These are phyloP conservation scores for Nothocercus nigrocapillus DNA, from an alignment of 2,113 vertebrate genomes.

Conservation along the genomic window DNA sequence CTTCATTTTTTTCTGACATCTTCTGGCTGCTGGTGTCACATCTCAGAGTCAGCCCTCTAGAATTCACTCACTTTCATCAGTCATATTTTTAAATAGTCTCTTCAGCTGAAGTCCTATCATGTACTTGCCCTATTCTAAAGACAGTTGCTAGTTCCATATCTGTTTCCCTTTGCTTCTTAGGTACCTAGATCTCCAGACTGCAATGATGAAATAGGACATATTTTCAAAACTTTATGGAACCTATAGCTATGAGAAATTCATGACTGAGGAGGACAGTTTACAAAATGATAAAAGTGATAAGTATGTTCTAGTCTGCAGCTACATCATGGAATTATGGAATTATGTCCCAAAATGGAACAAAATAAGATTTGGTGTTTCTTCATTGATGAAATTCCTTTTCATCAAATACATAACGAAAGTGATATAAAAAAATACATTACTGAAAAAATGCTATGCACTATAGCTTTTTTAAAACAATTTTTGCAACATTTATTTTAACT, in stretches of 20 bases:
- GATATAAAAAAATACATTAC: not conserved
- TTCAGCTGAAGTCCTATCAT: not conserved
- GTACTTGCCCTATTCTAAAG: slow-evolving; percentile 17
- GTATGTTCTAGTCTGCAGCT: not conserved
- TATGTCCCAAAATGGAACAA: not conserved
- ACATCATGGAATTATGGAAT: not conserved
- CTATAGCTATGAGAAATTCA: not conserved
- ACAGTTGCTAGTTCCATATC: not conserved
- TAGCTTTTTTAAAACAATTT: not conserved
- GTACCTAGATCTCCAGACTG: not conserved
- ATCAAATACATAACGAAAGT: not conserved
- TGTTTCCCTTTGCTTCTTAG: not conserved
- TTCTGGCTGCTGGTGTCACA: slow-evolving; percentile 21
- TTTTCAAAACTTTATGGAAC: not conserved
- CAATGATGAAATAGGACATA: not conserved
- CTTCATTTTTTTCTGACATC: slow-evolving; percentile 29
- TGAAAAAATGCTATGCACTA: not conserved
- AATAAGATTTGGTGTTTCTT: not conserved
- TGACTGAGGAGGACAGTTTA: not conserved
- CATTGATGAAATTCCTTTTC: not conserved
- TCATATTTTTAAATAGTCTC: slow-evolving; percentile 27
- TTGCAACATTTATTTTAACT: not conserved
- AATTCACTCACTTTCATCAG: slow-evolving; percentile 48
- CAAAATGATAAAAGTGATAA: not conserved
- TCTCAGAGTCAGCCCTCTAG: slow-evolving; percentile 19